Evolutionary conservation across 2,888 invertebrate species (phyloP).

Genomic region (Sepioteuthis lessoniana): DNA sequence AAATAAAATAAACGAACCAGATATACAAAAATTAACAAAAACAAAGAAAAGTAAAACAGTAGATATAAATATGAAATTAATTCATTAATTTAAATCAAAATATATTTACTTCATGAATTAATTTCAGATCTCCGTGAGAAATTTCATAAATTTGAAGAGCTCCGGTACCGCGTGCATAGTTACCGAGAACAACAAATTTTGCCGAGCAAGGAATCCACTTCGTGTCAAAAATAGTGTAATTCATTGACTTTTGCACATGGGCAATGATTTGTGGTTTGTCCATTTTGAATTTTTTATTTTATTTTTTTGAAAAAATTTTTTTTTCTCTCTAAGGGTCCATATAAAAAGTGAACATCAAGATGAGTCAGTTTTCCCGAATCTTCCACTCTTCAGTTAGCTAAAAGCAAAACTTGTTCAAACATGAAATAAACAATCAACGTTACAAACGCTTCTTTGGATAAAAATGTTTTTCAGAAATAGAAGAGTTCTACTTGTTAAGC

Average conservation of each 20-base stretch:
- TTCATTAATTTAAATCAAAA: too few species aligned
- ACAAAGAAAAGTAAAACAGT: too few species aligned
- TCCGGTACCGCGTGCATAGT: conserved; percentile 88
- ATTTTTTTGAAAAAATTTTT: too few species aligned
- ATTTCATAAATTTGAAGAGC: conserved; percentile 81
- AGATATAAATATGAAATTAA: too few species aligned
- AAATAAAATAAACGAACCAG: too few species aligned
- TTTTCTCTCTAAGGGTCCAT: not conserved
- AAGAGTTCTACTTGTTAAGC: not conserved
- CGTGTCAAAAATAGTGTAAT: conserved; percentile 91
- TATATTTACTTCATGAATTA: conserved; percentile 77
- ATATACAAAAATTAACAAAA: too few species aligned
- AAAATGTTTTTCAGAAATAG: not conserved
- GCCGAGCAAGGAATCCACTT: conserved; percentile 97
- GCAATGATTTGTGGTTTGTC: conserved; percentile 93
- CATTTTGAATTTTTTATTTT: conserved; percentile 72
- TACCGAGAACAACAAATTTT: conserved; percentile 91
- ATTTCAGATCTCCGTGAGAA: conserved; percentile 82
- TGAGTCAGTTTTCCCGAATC: not conserved
- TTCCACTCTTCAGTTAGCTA: not conserved
- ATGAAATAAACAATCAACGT: not conserved
- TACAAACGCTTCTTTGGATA: not conserved
- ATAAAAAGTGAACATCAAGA: not conserved
- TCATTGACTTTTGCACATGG: conserved; percentile 86
- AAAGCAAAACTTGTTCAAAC: not conserved